Base-by-base conservation (phyloP, 1,140 invertebrate genomes). In the Listronotus bonariensis region DNA sequence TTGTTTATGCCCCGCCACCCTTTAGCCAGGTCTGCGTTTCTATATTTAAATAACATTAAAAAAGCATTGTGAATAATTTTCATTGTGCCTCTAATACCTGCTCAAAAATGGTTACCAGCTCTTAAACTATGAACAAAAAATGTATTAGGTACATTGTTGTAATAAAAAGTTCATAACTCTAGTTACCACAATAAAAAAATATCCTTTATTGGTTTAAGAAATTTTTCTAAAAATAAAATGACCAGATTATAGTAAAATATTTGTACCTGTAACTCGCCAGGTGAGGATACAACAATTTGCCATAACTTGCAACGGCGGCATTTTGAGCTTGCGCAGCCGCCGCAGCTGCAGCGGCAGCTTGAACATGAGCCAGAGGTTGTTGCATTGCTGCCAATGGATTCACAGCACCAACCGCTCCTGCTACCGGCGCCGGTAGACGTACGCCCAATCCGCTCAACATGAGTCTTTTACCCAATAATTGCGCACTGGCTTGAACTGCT, bases 401-500 rank as follows among this genome's bases (percentile, higher is more conserved):
- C 61, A 83, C 79, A 2, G 84, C 80, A 7, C 82, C 82, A 0
- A 84, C 80, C 11, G 84, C 84, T 3, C 84, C 80, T 9, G 84
- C 82, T 9, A 82, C 82, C 1, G 84, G 80, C 7, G 84, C 82
- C 5, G 83, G 83, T 73, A 89, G 76, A 32, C 87, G 79, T 8
- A 89, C 84, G n/a, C 88, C 88, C 1, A 89, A 71, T 0, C 86
- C 85, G 18, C 86, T 86, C 42, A 91, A 77, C 70, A 91, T 87
- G 49, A 91, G 84, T 60, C 89, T 81, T 74, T 91, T 91, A 52
- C 89, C 87, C 5, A 91, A 80, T 11, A 90, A 79, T 68, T 89
- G 81, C n/a, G 86, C 87, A 52, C 81, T 83, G 9, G 84, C 84
- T 59, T 91, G 90, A 0, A 94, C 92, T 0, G 92, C 90, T 74